Base-by-base conservation (phyloP, 1,140 invertebrate species). In the Amphibalanus amphitrite region DNA sequence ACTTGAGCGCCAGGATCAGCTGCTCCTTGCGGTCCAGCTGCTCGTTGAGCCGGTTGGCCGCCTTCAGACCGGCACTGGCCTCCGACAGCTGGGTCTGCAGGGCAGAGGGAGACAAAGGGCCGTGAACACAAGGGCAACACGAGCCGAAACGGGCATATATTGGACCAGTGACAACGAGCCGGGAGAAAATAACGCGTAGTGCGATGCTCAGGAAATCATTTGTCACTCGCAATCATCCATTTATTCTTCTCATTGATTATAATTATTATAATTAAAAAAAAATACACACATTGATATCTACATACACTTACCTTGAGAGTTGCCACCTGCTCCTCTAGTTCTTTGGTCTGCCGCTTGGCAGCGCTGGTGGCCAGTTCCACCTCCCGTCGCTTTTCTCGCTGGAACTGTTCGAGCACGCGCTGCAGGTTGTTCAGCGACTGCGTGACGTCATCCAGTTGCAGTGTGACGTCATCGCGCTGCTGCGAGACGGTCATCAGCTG, bases 341-440 rank as follows among this genome's bases (percentile, higher is more conserved):
- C 23, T 83, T 76, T 72, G 73, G 76, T 26, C 10, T 25, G 23
- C 29, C 73, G 73, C 23, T 70, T 3, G 20, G 28, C 20, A 23
- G 65, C 33, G 26, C 28, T n/a, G 28, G 65, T 40, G 29, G 40
- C 15, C 3, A 23, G 64, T 28, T 28, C 67, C 3, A 69, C 68
- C 71, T 69, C 33, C 23, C 69, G 73, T 77, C 79, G 79, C 94
- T 92, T 8, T 6, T 38, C 91, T 85, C 87, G 86, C 81, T 95
- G 92, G 77, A 95, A 17, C 38, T 95, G 91, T 79, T 95, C 92
- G 38, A 96, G 82, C 28, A 95, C 93, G 72, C 90, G 85, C 81
- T 95, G 6, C 17, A 96, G 81, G 79, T 95, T 95, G 0, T 86
- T 86, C 0, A 95, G 81, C 0, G 91, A 65, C 3, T 65, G 23